A percentile compares a stretch with the other conserved stretches of the same genome.
phyloP scores from a whole-genome alignment of 2,113 vertebrate species.

The Chloropsis hardwickii region DNA sequence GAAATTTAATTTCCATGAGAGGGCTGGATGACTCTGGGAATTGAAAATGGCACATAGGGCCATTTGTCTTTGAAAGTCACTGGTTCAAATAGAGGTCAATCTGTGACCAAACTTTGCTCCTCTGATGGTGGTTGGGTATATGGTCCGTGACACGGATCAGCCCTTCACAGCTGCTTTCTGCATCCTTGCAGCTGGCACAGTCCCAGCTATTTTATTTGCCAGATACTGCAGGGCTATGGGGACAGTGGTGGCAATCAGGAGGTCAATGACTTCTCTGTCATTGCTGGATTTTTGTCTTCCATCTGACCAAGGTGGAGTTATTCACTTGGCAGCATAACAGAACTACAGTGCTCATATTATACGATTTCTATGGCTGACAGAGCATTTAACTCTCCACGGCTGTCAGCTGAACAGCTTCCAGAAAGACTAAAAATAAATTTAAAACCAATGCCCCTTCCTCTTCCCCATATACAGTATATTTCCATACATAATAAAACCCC shows the following conservation, averaged over 20 bases:
- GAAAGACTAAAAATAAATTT: neutral
- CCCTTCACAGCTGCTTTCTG: neutral
- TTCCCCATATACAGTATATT: neutral
- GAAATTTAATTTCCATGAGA: conserved; percentile 16
- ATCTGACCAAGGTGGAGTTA: neutral
- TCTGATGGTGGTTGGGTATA: neutral
- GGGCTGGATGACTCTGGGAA: neutral
- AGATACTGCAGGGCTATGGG: neutral
- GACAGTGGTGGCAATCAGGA: neutral
- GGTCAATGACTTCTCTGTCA: neutral
- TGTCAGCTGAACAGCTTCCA: neutral
- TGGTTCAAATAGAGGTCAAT: neutral
- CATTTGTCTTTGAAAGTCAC: neutral
- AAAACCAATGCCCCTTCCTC: neutral
- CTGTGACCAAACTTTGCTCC: neutral
- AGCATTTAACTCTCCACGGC: neutral
- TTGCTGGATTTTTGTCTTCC: neutral
- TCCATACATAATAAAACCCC: neutral
- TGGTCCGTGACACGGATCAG: neutral
- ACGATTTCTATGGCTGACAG: neutral
- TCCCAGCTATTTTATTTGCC: neutral
- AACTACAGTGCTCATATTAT: neutral
- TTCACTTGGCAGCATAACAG: neutral
- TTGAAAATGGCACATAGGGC: neutral
- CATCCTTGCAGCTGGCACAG: neutral